Base-by-base conservation (phyloP, 2,888 invertebrate genomes). In the Tetrapedia diversipes region DNA sequence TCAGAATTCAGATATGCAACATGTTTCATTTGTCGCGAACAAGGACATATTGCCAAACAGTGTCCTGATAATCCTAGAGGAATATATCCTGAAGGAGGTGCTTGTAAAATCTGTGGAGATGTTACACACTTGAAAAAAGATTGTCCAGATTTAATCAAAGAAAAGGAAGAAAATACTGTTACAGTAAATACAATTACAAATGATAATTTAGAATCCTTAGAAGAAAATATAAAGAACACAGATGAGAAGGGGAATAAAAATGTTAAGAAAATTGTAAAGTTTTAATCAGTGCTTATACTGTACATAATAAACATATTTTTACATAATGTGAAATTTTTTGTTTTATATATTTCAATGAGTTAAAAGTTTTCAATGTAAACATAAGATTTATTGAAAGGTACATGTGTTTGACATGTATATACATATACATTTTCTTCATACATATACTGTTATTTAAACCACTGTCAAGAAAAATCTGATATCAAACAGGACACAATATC, bases 11-110 rank as follows among this genome's bases (percentile, higher is more conserved):
- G 96, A 88, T 97, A 95, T 92, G 98, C 98, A 0, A 95, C 94
- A 66, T 98, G 98, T 91, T 98, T 98, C 89, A 95, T 98, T 82
- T 98, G 98, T 90, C 95, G 95, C 67, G 95, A 97, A 91, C 95
- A 94, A 92, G 98, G 98, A 7, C 98, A 98, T 90, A 95, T 98
- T 85, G 95, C 97, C 0, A 94, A 95, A 76, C 96, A 97, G 87
- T 98, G 98, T 91, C 96, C 97, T 4, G 96, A 97, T 88, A 98
- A 98, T 92, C 95, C 95, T 0, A 95, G 95, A 87, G 98, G 98
- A 0, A 92, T 97, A 8, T 98, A 97, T 92, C 97, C 98, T 0
- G 95, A 96, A 91, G 97, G 96, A 43, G 96, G 96, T 1, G 92
- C 93, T n/a, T 97, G 97, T 89, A 96, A 95, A 84, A 92, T 95